Base-by-base conservation (phyloP, 2,113 vertebrate genomes). In the Myotis davidii region DNA sequence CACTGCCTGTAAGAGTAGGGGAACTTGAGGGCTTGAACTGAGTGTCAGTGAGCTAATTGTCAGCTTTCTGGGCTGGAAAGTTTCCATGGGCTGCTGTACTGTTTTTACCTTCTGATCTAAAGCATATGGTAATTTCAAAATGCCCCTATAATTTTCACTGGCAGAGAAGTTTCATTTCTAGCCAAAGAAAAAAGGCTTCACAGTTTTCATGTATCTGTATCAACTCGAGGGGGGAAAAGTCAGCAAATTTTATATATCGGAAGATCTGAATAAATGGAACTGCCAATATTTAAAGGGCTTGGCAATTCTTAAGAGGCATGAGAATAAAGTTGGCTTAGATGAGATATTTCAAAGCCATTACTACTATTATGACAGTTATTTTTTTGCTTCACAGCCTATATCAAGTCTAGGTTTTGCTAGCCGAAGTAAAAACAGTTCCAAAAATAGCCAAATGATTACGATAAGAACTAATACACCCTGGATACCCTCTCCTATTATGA, bases 251-350 rank as follows among this genome's bases (percentile, higher is more conserved):
- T 76, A 64, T 84, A 10, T 89, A 85, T 93, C 1, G 5, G 82
- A 96, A 96, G 90, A 95, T 89, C 32, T 95, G 83, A 96, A 90
- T 89, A 94, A 97, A 88, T 79, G 90, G 45, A 90, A 85, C 81
- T 88, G 83, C 79, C 85, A 94, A 52, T 90, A 81, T 85, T 90
- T 90, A 69, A 97, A 92, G 85, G 90, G 42, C 79, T 52, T 85
- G 85, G 83, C 52, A 90, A 7, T 96, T 94, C 88, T 95, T 88
- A 90, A 95, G 78, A 88, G 69, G 73, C 54, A 27, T 86, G 85
- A 8, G 56, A 94, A 29, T 94, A 34, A 82, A 94, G 69, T 79
- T 89, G 88, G 84, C 88, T 95, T 91, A 83, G 79, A 27, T 42
- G 89, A 92, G 77, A 11, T 90, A 92, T 59, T 87, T 94, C 87